A percentile compares a stretch with the other conserved stretches of the same genome.
Evolutionary conservation across 1,140 invertebrate species (phyloP).

Genomic region (Drosophila kurseongensis): DNA sequence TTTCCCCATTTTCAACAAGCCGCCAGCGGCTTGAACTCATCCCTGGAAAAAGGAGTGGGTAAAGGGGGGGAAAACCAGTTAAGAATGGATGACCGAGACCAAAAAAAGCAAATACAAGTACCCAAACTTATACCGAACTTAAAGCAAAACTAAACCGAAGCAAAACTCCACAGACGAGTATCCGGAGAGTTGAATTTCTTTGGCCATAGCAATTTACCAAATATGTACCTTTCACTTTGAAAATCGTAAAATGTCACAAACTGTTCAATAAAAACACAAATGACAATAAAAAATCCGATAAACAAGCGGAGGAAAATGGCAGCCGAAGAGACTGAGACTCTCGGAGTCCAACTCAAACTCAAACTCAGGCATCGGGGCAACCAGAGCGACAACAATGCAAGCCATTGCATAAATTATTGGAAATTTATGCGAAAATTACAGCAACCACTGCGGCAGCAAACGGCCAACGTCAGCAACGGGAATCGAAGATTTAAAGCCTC

Average conservation of each 20-base stretch:
- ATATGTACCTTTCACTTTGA: conserved; percentile 78
- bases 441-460: conserved; percentile 45
- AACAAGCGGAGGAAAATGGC: conserved; percentile 52
- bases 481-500: conserved; percentile 41
- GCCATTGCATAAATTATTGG: conserved; percentile 72
- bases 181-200: conserved; percentile 44
- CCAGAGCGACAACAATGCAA: conserved; percentile 51
- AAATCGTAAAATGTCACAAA: conserved; percentile 77
- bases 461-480: conserved; percentile 14
- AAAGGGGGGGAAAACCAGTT: conserved; percentile 47
- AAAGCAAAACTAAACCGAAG: conserved; percentile 24
- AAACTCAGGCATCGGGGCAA: conserved; percentile 19
- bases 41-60: not conserved
- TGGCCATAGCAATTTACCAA: conserved; percentile 68
- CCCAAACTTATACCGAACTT: not conserved
- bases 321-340: conserved; percentile 11
- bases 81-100: conserved; percentile 15
- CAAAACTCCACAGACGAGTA: conserved; percentile 11
- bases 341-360: conserved; percentile 12
- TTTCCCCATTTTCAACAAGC: conserved; percentile 44
- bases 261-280: conserved; percentile 73
- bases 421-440: conserved; percentile 76
- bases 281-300: conserved; percentile 71
- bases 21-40: conserved; percentile 23
- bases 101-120: conserved; percentile 12